These are phyloP conservation scores for Poicephalus gulielmi DNA, from an alignment of 2,113 vertebrate genomes.

Conservation along the genomic window DNA sequence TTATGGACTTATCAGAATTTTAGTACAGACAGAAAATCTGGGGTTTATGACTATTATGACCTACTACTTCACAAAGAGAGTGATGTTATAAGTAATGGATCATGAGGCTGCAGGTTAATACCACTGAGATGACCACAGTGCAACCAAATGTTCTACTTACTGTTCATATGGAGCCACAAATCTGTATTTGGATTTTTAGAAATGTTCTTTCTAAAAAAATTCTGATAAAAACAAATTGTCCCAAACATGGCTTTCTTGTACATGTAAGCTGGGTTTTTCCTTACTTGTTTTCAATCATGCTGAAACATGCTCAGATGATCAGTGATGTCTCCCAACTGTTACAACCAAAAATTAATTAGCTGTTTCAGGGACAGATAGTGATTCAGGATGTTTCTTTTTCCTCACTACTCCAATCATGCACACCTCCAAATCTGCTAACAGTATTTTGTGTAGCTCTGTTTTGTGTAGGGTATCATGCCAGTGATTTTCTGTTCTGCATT, in stretches of 20 bases:
- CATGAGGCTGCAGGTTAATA: slow-evolving; percentile 6
- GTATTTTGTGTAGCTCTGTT: neutral
- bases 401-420: neutral
- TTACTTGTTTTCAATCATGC: neutral
- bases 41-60: neutral
- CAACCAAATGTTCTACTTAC: slow-evolving; percentile 58
- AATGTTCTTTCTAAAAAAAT: neutral
- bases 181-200: slow-evolving; percentile 40
- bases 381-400: slow-evolving; percentile 26
- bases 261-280: neutral
- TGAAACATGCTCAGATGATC: neutral
- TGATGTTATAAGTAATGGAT: slow-evolving; percentile 53
- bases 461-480: neutral
- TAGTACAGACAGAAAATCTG: neutral
- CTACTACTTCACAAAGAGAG: slow-evolving; percentile 2
- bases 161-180: neutral
- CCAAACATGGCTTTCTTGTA: neutral
- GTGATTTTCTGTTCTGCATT: neutral
- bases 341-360: slow-evolving; percentile 12
- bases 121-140: slow-evolving; percentile 62
- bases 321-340: neutral
- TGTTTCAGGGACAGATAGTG: neutral
- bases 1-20: neutral
- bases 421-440: neutral
- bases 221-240: neutral